These are phyloP conservation scores for Netelia fuscicornis DNA, from an alignment of 2,888 invertebrate species.

Conservation along the genomic window DNA sequence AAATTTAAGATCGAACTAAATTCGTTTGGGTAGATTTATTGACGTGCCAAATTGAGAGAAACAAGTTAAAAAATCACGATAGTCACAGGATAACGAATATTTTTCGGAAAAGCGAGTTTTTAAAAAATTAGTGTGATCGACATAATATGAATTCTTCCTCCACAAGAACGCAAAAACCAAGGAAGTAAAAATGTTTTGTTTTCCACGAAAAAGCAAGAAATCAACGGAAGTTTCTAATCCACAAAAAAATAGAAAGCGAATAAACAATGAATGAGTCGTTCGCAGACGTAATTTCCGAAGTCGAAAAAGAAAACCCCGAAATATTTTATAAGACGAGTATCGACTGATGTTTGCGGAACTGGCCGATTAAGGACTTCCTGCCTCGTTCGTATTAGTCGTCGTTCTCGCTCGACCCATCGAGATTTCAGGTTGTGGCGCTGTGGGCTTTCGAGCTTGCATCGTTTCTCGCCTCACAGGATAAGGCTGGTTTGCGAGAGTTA, in stretches of 20 bases:
- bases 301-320: neutral
- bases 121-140: too few species aligned
- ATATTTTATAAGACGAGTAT: conserved; percentile 43
- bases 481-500: conserved; percentile 39
- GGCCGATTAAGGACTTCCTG: conserved; percentile 37
- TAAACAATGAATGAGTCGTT: neutral
- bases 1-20: too few species aligned
- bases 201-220: too few species aligned
- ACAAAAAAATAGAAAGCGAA: neutral
- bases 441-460: conserved; percentile 27
- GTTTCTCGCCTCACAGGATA: conserved; percentile 60
- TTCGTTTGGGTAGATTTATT: too few species aligned
- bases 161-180: too few species aligned
- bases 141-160: too few species aligned
- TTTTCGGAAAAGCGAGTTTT: too few species aligned
- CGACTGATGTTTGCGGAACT: conserved; percentile 60
- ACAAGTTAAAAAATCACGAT: too few species aligned
- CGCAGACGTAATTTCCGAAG: neutral
- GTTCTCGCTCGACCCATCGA: neutral
- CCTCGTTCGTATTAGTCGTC: conserved; percentile 40
- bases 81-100: too few species aligned
- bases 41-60: too few species aligned
- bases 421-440: conserved; percentile 10
- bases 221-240: too few species aligned
- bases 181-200: too few species aligned